Conservation (phyloP, 2,797 vertebrate genomes). For the Dermochelys coriacea region DNA sequence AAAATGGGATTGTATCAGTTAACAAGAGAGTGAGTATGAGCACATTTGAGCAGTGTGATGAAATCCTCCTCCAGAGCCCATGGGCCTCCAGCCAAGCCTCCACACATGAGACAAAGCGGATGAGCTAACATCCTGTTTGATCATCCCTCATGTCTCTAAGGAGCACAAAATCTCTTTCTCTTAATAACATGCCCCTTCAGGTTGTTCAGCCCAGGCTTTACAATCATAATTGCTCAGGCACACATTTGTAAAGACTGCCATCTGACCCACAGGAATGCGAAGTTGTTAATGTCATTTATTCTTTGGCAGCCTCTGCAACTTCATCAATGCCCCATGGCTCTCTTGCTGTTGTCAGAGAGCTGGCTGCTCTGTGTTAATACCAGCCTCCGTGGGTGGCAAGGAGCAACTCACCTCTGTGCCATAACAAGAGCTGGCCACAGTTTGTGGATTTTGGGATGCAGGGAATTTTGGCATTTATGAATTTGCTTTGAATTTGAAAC, state of each 20-base stretch:
- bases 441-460: neutral
- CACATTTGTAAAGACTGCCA: neutral
- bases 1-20: constrained; percentile 43
- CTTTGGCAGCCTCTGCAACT: neutral
- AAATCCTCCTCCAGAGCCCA: constrained; percentile 68
- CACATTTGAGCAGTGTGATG: constrained; percentile 68
- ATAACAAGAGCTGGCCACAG: too few species aligned
- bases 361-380: neutral
- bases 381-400: neutral
- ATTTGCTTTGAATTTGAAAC: neutral
- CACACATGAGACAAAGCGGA: constrained; percentile 76
- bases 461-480: neutral
- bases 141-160: constrained; percentile 70
- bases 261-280: neutral
- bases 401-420: neutral
- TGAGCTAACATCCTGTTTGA: constrained; percentile 81
- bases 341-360: neutral
- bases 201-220: neutral
- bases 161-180: neutral
- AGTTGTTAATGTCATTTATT: neutral
- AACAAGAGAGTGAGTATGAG: constrained; percentile 69
- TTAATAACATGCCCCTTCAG: neutral
- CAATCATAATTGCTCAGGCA: neutral
- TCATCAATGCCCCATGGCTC: neutral
- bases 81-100: constrained; percentile 70